These are phyloP conservation scores for Priocnemis perturbator DNA, from an alignment of 2,888 invertebrate genomes.

Conservation along the genomic window DNA sequence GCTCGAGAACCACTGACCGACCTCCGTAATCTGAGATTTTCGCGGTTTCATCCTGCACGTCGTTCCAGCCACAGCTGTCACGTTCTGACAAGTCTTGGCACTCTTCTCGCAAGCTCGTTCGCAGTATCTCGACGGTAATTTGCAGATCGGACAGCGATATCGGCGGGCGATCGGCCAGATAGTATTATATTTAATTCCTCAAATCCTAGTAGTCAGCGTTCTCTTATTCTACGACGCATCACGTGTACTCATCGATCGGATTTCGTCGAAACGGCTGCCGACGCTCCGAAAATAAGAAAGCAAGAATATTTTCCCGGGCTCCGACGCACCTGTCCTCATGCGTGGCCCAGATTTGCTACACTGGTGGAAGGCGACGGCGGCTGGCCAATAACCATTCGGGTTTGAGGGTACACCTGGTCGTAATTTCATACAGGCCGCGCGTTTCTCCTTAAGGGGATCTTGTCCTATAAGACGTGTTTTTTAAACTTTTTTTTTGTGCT, in stretches of 20 bases:
- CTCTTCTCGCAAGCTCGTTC: conserved; percentile 10
- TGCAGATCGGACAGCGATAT: neutral
- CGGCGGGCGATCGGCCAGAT: no score
- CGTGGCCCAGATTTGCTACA: no score
- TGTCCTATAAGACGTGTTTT: no score
- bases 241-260: no score
- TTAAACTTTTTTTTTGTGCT: no score
- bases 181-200: neutral
- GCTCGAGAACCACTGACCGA: conserved; percentile 39
- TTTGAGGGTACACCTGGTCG: conserved; percentile 23
- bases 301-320: no score
- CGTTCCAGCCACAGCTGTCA: conserved; percentile 38
- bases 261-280: no score
- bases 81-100: conserved; percentile 36
- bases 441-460: no score
- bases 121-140: neutral
- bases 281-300: no score
- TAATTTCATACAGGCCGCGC: conserved; percentile 3
- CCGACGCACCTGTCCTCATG: no score
- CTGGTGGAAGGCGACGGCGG: no score
- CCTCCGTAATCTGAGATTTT: conserved; percentile 48
- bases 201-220: neutral
- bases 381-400: neutral
- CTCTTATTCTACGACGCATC: no score
- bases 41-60: conserved; percentile 44